phyloP scores from a whole-genome alignment of 2,113 vertebrate genomes.

The Marcusenius ussheri region DNA sequence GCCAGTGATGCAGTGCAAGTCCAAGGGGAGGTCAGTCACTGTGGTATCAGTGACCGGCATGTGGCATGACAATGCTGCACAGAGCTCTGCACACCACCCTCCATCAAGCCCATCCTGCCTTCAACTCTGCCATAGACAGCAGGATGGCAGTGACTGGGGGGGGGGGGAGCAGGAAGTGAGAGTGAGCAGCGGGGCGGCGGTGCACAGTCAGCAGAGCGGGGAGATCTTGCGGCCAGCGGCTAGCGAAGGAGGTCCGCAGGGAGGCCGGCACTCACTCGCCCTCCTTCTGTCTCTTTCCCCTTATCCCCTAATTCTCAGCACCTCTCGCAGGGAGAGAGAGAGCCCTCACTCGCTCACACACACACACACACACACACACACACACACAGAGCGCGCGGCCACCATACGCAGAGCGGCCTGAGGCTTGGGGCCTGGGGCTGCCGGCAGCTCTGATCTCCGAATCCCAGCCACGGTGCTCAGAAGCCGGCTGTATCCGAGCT shows the following conservation, averaged over 20 bases:
- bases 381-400: background rate
- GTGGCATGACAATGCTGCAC: background rate
- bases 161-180: conserved; percentile 14
- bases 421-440: background rate
- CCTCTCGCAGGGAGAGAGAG: background rate
- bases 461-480: background rate
- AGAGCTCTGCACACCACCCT: background rate
- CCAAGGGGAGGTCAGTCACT: background rate
- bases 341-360: background rate
- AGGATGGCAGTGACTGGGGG: background rate
- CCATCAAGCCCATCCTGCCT: background rate
- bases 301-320: background rate
- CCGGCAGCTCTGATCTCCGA: background rate
- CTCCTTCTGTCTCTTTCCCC: background rate
- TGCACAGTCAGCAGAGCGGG: conserved; percentile 46
- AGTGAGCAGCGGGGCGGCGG: conserved; percentile 2
- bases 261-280: background rate
- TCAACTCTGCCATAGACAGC: background rate
- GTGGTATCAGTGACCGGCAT: background rate
- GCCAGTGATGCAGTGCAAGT: background rate
- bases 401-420: background rate
- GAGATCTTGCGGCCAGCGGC: conserved; percentile 37
- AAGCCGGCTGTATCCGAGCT: background rate
- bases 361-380: background rate
- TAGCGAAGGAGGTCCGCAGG: background rate